These are phyloP conservation scores for Meganola albula DNA, from an alignment of 2,888 invertebrate genomes.

Conservation along the genomic window DNA sequence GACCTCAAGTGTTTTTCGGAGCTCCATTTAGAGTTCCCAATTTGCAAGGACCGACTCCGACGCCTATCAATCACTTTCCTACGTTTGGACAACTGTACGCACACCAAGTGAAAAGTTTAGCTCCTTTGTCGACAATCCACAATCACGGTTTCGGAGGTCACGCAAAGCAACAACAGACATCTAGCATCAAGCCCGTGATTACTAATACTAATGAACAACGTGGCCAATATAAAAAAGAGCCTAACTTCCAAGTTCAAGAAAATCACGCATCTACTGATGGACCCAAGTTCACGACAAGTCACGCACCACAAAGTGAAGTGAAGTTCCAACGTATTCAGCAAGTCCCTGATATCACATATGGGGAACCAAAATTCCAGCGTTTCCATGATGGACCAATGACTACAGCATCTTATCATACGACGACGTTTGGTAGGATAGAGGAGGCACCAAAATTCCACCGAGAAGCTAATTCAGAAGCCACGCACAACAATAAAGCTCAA, in stretches of 20 bases:
- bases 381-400: slow-evolving; percentile 17
- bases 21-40: slow-evolving; percentile 44
- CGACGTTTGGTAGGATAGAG: slow-evolving; percentile 13
- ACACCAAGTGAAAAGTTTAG: slow-evolving; percentile 35
- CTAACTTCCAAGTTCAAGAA: slow-evolving; percentile 19
- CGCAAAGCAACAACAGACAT: slow-evolving; percentile 42
- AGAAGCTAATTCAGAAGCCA: slow-evolving; percentile 22
- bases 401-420: slow-evolving; percentile 14
- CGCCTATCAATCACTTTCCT: slow-evolving; percentile 35
- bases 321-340: slow-evolving; percentile 14
- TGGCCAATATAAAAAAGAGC: slow-evolving; percentile 32
- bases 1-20: slow-evolving; percentile 46
- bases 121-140: slow-evolving; percentile 23
- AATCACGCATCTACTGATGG: slow-evolving; percentile 3
- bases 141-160: slow-evolving; percentile 14
- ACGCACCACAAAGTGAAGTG: slow-evolving; percentile 2
- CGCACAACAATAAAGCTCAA: slow-evolving; percentile 32
- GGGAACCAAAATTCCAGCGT: slow-evolving; percentile 20
- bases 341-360: slow-evolving; percentile 5
- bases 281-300: slow-evolving; percentile 6
- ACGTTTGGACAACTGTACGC: slow-evolving; percentile 44
- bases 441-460: slow-evolving; percentile 16
- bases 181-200: slow-evolving; percentile 44
- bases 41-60: slow-evolving; percentile 27
- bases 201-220: slow-evolving; percentile 35